Evolutionary conservation across 2,888 invertebrate species (phyloP).

Genomic region (Brenthis ino): DNA sequence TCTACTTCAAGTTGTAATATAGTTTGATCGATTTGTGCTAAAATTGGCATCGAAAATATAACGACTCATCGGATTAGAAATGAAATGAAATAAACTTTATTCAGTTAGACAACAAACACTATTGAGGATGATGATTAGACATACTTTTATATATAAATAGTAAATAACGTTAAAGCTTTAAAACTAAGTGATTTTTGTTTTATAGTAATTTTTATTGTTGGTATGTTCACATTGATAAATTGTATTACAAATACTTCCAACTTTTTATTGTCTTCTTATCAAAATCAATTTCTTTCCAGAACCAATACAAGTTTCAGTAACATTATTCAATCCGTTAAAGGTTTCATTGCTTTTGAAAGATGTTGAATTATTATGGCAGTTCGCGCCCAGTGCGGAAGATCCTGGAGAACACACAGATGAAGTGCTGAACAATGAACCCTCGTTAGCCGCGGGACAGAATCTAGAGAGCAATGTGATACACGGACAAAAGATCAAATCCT

Average conservation of each 20-base stretch:
- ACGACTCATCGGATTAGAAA: no score
- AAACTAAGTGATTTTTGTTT: no score
- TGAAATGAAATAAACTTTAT: no score
- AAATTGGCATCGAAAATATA: no score
- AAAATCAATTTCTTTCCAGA: slow-evolving; percentile 77
- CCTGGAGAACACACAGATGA: slow-evolving; percentile 49
- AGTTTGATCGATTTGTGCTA: no score
- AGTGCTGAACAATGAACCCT: slow-evolving; percentile 61
- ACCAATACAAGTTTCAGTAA: slow-evolving; percentile 89
- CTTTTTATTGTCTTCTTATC: slow-evolving; percentile 17
- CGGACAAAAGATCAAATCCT: slow-evolving; percentile 80
- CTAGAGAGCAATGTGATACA: slow-evolving; percentile 73
- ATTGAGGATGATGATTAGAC: no score
- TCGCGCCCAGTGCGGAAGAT: slow-evolving; percentile 57
- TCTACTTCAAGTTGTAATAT: no score
- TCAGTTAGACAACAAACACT: no score
- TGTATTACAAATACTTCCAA: background rate
- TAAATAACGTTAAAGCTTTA: no score
- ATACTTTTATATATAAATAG: no score
- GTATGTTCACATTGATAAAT: background rate
- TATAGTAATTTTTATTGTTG: no score
- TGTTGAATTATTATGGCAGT: slow-evolving; percentile 88
- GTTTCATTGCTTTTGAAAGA: slow-evolving; percentile 87
- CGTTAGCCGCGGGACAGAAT: slow-evolving; percentile 55
- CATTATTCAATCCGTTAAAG: slow-evolving; percentile 89